Conservation (phyloP, 2,888 invertebrate genomes). For the Lasioglossum calceatum region DNA sequence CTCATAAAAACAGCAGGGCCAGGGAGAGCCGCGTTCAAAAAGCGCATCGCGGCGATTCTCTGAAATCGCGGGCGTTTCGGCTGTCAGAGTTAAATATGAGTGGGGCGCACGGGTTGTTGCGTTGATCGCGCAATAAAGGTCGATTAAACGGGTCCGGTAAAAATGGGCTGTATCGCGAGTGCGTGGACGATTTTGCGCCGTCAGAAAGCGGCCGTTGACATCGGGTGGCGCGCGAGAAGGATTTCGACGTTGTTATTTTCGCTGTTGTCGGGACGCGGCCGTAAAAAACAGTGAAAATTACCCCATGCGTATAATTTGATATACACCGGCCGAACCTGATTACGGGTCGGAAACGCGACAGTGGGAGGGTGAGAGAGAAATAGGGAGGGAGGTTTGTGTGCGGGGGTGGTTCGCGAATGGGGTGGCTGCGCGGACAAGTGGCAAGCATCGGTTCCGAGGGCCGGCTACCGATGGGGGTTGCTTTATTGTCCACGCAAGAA, state of each 20-base stretch:
- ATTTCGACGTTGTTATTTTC: slow-evolving; percentile 54
- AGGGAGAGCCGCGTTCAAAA: neutral
- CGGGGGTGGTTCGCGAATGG: slow-evolving; percentile 4
- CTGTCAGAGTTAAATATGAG: slow-evolving; percentile 46
- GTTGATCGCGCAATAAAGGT: slow-evolving; percentile 59
- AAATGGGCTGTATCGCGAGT: slow-evolving; percentile 32
- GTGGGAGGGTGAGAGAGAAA: neutral
- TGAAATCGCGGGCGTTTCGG: neutral
- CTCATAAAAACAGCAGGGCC: neutral
- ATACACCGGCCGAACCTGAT: slow-evolving; percentile 61
- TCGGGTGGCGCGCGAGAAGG: slow-evolving; percentile 49
- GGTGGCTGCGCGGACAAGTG: slow-evolving; percentile 39
- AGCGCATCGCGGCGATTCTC: neutral
- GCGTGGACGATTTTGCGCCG: slow-evolving; percentile 5
- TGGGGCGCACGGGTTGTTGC: slow-evolving; percentile 34
- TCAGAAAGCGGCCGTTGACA: slow-evolving; percentile 54
- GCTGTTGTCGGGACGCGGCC: slow-evolving; percentile 29
- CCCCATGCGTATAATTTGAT: slow-evolving; percentile 64
- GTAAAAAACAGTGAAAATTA: slow-evolving; percentile 63
- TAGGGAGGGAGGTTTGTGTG: neutral
- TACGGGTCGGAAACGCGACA: slow-evolving; percentile 48
- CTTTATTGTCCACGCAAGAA: slow-evolving; percentile 66
- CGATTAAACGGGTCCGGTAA: slow-evolving; percentile 43
- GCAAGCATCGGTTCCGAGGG: slow-evolving; percentile 44
- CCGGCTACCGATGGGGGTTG: slow-evolving; percentile 41